Evolutionary conservation across 2,888 invertebrate species (phyloP), one percentile per base, ranked within the genome.

Genomic region (Malthinus seriepunctatus): DNA sequence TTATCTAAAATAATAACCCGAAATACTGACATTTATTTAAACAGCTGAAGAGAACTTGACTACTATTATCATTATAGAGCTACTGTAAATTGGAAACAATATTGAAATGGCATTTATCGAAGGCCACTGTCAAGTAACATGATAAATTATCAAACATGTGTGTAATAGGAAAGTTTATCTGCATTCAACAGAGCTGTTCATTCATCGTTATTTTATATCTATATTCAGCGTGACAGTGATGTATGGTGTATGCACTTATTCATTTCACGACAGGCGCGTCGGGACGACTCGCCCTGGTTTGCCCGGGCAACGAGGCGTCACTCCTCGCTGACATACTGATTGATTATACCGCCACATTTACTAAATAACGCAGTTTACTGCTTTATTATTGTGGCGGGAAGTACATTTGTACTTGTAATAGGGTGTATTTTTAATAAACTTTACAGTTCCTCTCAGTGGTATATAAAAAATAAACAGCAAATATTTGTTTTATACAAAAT

Each of bases 151-250:
- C 71, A 71, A 73, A 74, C 78, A 76, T 76, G 75, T 76, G 76
- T 76, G 76, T 77, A 77, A 77, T 77, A 75, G 77, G 77, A 76
- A 77, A 77, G 76, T 78, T 77, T 78, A 77, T 78, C 77, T 77
- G 76, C 76, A 76, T 77, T 76, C 76, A 77, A 76, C 76, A 76
- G 76, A 74, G 75, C 75, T 74, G 75, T 76, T 77, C 77, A 76
- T 78, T 78, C 76, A 76, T 76, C 78, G 78, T 77, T 77, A 77
- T 78, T 78, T 78, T 78, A 78, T 78, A 78, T 78, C 78, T 78
- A 77, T 78, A 78, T 78, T 77, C 74, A 67, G 72, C 67, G 61
- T 78, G 78, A 79, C 78, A 77, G 74, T 79, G 79, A 79, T 79
- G 77, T 78, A 79, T 78, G 77, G 75, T 76, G 72, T 74, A 73